Evolutionary conservation across 2,113 vertebrate genomes (phyloP), one percentile per base, ranked within the genome.

Genomic region (Dolichotis patagonum): DNA sequence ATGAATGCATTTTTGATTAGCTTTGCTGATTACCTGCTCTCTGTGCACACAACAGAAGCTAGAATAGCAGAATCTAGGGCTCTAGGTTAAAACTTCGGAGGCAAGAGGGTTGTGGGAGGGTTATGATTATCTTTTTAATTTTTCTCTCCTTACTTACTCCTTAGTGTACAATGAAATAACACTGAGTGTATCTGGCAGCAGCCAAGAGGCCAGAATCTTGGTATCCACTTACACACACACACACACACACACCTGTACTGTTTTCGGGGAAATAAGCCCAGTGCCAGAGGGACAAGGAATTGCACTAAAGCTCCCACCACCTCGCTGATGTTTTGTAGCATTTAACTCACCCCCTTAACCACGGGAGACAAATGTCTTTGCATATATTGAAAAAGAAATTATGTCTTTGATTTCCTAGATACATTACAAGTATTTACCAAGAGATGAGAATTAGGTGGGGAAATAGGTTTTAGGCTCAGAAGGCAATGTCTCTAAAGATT

Each of bases 1-100:
- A 97, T 93, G 95, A 97, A 97, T 96, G 93, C 86, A 95, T 97
- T 96, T 97, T 96, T 98, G 43, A 97, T 98, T 97, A 97, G 93
- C 91, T 96, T 93, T 97, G 86, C 91, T 97, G 95, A 98, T 98
- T 96, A 97, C 91, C 95, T 97, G 93, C 69, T 98, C 93, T 93
- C 69, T 91, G 10, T 81, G 89, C 81, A 87, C 49, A 85, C 80
- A 97, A 78, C 88, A 82, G 75, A 96, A 88, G 93, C 91, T 32
- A 96, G 80, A 96, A 90, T 81, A 93, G 56, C 62, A 38, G 67
- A 88, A 80, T 91, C 73, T 75, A 63, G 86, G 85, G 78, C 80
- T 96, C 58, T 81, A 41, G 88, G 41, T 97, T 82, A 96, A 96
- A 91, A 93, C 58, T 91, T 96, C 88, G 89, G 62, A 97, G 56